Base-by-base conservation (phyloP, 2,797 vertebrate species). In the Zenarchopterus dispar region DNA sequence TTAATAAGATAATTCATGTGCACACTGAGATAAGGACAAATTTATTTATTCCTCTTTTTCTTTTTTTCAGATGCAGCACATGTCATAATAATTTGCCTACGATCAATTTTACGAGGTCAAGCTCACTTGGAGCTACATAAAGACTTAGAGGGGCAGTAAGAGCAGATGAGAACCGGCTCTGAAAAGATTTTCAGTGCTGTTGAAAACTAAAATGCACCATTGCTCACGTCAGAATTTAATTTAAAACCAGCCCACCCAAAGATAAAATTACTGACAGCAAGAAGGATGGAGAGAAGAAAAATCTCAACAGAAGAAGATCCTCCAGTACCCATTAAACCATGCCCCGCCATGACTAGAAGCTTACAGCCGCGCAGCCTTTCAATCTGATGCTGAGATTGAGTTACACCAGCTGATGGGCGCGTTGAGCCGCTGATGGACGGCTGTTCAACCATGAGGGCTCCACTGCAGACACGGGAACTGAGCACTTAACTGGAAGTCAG, bases 381-480 rank as follows among this genome's bases (percentile, higher is more conserved):
- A 43, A 48, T 76, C 1, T 67, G 56, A 53, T 75, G 73, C 72
- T 57, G 56, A 71, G 67, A 65, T 7, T 72, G 77, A 81, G 57
- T 75, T 55, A 74, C 56, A 47, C 21, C 70, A 78, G 64, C 78
- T 80, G 71, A 82, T 33, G 51, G 64, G 26, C 33, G 55, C 65
- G 61, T 18, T 60, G 31, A 73, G 67, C 67, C 69, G 61, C 13
- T 28, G 31, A 17, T 41, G 8, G 53, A 59, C 69, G 48, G 71
- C 8, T 17, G 23, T 3, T 60, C 22, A 47, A 15, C 63, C 47
- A 22, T 9, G 53, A 65, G 65, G 58, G 62, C n/a, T 55, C 60
- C 49, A 57, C 18, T 23, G 55, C 31, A 58, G 48, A 71, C 33
- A 46, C 6, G 8, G 28, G 28, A 70, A 41, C 44, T 39, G 61